Base-by-base conservation (phyloP, 2,113 vertebrate genomes). In the Anser cygnoides region DNA sequence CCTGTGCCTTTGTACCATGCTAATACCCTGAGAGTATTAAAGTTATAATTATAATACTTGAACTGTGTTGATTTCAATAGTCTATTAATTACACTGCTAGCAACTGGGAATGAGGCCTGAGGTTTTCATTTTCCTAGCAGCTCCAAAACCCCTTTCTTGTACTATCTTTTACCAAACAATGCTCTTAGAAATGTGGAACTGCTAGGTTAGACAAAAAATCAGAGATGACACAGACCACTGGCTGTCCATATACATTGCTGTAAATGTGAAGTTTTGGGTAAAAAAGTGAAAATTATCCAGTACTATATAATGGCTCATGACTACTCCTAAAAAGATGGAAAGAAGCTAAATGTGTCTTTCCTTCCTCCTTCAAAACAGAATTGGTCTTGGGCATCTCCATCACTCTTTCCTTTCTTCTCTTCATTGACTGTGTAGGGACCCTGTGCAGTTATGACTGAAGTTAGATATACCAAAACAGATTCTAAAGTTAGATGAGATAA, bases 31-130 rank as follows among this genome's bases (percentile, higher is more conserved):
- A 93, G 92, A 89, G 50, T 63, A 95, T 92, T 92, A 25, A 39
- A 79, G 35, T 73, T 78, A 41, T 78, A 91, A 82, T 93, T 90
- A 91, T 90, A 84, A 75, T 72, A 78, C 26, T 82, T 89, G 89
- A 95, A 93, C 70, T 87, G 62, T 81, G 74, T 87, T 93, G 77
- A 92, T 93, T 95, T 92, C 91, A 82, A 74, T 87, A 87, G 80
- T 87, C 66, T 95, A 65, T 95, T 97, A 94, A 95, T 93, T 94
- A 93, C 66, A 91, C 57, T 75, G 35, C 22, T 52, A 90, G 57
- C 62, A 87, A 90, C 44, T 92, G 89, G 77, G 90, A 96, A 87
- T 78, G 88, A 72, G 58, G 50, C 11, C 35, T 81, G 85, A 89
- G 65, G 33, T 93, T 88, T 94, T 88, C 52, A 67, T 93, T 92